Evolutionary conservation across 2,888 invertebrate species (phyloP).

Genomic region (Caenorhabditis uteleia): DNA sequence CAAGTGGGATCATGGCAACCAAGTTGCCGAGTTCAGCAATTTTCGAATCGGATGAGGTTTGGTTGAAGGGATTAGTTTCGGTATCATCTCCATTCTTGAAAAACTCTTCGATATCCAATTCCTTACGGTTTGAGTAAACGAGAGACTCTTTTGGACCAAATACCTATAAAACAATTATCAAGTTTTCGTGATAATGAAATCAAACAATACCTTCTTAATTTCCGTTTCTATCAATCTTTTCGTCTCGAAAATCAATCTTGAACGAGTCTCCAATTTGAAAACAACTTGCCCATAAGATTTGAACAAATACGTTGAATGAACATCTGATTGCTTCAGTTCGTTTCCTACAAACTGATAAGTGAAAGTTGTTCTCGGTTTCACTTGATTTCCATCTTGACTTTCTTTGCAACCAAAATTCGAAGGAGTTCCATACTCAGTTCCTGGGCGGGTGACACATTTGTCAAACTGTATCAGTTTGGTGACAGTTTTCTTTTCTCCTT

Average conservation of each 20-base stretch:
- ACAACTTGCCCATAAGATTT: constrained; percentile 28
- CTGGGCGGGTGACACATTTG: too few species aligned
- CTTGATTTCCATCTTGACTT: too few species aligned
- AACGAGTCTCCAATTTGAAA: constrained; percentile 33
- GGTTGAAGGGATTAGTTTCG: constrained; percentile 20
- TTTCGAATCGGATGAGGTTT: constrained; percentile 32
- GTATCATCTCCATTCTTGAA: constrained; percentile 55
- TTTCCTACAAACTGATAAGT: constrained; percentile 32
- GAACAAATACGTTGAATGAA: constrained; percentile 32
- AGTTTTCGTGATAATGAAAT: not conserved
- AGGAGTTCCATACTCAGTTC: too few species aligned
- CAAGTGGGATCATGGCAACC: constrained; percentile 20
- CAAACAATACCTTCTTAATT: constrained; percentile 21
- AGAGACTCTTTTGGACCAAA: constrained; percentile 46
- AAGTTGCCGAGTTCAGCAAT: constrained; percentile 29
- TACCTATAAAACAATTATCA: constrained; percentile 7
- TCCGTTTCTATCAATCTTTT: constrained; percentile 20
- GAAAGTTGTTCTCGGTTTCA: constrained; percentile 39
- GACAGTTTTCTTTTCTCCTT: too few species aligned
- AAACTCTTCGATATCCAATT: constrained; percentile 53
- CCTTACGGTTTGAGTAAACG: constrained; percentile 51
- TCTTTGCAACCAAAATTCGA: too few species aligned
- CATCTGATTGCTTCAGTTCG: constrained; percentile 37
- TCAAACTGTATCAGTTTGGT: too few species aligned
- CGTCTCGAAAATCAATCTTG: constrained; percentile 28